phyloP scores from a whole-genome alignment of 2,113 vertebrate genomes.

The Cyanistes caeruleus region DNA sequence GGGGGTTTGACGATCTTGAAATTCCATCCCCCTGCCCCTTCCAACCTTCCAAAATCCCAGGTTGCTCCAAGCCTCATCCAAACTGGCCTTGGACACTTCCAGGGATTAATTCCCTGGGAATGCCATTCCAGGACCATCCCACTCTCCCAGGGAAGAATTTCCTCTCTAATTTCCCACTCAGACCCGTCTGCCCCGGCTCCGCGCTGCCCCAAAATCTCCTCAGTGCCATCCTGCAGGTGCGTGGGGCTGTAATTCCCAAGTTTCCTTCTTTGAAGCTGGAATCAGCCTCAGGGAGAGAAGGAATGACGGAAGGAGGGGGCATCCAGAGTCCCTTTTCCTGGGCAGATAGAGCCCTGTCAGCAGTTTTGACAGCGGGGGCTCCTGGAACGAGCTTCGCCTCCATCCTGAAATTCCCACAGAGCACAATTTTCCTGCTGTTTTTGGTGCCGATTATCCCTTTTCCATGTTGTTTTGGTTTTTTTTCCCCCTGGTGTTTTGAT shows the following conservation, averaged over 20 bases:
- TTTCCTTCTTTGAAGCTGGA: neutral
- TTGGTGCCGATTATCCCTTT: neutral
- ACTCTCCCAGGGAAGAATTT: neutral
- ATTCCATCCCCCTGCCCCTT: neutral
- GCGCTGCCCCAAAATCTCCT: neutral
- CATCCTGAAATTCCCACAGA: neutral
- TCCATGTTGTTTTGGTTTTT: neutral
- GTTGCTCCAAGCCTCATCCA: neutral
- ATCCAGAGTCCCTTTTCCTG: neutral
- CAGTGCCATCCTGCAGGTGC: neutral
- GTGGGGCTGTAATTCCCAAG: neutral
- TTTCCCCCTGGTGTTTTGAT: neutral
- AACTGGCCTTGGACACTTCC: neutral
- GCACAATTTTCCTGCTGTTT: neutral
- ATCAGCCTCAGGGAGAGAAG: neutral
- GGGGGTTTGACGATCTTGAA: neutral
- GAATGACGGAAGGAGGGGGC: neutral
- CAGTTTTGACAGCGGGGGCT: neutral
- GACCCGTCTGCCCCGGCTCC: accelerated
- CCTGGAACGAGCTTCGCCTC: neutral
- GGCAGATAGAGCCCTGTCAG: neutral
- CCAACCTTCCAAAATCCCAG: neutral
- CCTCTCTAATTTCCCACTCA: neutral
- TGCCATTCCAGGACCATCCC: neutral
- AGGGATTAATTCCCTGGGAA: neutral